Evolutionary conservation across 2,113 vertebrate genomes (phyloP).

Genomic region (Aplodontia rufa): DNA sequence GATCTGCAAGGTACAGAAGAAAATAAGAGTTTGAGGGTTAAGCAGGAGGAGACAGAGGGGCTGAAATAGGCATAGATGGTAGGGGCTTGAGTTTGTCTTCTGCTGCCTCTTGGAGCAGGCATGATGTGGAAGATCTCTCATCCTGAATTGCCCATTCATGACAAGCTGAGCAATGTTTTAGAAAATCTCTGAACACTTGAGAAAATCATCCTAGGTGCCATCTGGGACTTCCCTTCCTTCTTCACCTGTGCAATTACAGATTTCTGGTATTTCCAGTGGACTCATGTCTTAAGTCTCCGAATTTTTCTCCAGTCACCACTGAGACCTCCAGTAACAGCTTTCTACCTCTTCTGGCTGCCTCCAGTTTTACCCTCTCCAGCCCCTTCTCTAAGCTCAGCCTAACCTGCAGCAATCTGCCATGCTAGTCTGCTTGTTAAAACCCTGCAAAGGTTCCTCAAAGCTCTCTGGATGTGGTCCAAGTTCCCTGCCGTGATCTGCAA

Average conservation of each 20-base stretch:
- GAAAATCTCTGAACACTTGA: neutral
- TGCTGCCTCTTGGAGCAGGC: neutral
- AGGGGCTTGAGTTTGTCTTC: neutral
- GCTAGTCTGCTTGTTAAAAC: neutral
- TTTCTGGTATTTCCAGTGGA: neutral
- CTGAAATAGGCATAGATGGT: fast-evolving
- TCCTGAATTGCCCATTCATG: neutral
- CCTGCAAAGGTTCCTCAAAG: neutral
- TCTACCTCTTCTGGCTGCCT: neutral
- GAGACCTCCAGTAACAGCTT: neutral
- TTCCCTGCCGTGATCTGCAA: neutral
- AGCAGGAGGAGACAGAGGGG: neutral
- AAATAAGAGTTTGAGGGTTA: neutral
- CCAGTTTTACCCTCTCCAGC: neutral
- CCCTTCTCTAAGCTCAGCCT: neutral
- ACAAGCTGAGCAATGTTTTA: neutral
- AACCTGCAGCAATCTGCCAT: neutral
- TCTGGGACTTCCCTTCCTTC: neutral
- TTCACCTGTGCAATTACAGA: neutral
- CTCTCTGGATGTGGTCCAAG: neutral
- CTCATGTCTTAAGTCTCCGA: neutral
- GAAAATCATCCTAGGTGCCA: neutral
- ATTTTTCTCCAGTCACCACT: neutral
- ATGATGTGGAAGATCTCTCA: neutral
- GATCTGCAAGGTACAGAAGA: neutral